Conservation (phyloP, 1,140 invertebrate genomes). For the Tetraneura akinire region DNA sequence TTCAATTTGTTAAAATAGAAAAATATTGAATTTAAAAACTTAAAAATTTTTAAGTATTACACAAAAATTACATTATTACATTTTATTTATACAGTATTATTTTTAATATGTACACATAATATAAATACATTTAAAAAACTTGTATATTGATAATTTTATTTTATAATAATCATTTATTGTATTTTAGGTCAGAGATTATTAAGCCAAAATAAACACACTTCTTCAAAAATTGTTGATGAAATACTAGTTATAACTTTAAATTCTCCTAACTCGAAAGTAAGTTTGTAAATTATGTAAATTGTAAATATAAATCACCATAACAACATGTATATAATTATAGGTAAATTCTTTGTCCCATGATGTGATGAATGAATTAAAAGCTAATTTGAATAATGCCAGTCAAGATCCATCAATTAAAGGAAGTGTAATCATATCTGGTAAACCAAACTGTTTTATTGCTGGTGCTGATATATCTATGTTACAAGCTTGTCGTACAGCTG, state of each 20-base stretch:
- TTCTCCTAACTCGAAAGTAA: slow-evolving; percentile 82
- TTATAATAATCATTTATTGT: not conserved
- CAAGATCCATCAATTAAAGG: slow-evolving; percentile 75
- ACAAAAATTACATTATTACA: too few species aligned
- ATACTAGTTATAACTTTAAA: slow-evolving; percentile 86
- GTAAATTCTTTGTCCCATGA: slow-evolving; percentile 83
- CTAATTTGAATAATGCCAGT: slow-evolving; percentile 73
- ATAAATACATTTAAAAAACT: too few species aligned
- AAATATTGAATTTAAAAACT: too few species aligned
- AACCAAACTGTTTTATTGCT: slow-evolving; percentile 94
- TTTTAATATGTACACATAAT: too few species aligned
- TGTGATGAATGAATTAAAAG: slow-evolving; percentile 77
- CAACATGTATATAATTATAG: slow-evolving; percentile 59
- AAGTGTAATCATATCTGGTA: slow-evolving; percentile 92
- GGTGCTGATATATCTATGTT: slow-evolving; percentile 94
- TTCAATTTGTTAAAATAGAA: too few species aligned
- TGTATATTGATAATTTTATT: not conserved
- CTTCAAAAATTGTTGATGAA: slow-evolving; percentile 78
- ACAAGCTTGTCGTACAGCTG: slow-evolving; percentile 73
- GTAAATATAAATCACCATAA: too few species aligned
- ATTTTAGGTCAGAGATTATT: slow-evolving; percentile 35
- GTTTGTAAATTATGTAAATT: not conserved
- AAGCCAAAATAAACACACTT: slow-evolving; percentile 64
- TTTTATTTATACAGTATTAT: too few species aligned
- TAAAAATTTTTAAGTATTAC: too few species aligned